These are phyloP conservation scores for Gonioctena quinquepunctata DNA, from an alignment of 1,140 invertebrate genomes.

Conservation along the genomic window DNA sequence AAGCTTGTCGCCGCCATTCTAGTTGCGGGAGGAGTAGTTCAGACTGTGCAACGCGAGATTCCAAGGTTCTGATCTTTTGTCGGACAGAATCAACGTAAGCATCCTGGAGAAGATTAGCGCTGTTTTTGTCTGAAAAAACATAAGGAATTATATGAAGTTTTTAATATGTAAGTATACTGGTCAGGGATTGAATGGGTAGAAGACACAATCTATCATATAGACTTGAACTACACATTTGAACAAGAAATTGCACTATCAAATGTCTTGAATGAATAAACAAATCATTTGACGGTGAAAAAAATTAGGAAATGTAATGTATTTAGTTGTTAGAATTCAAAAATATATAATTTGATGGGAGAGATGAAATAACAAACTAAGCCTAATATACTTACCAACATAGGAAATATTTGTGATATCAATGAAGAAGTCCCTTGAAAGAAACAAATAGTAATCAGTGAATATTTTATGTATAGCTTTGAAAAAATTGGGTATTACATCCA, in stretches of 20 bases:
- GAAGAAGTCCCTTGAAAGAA: constrained; percentile 33
- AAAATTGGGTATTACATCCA: background rate
- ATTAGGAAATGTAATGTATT: too few relatives aligned
- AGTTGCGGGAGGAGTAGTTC: constrained; percentile 50
- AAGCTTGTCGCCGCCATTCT: constrained; percentile 48
- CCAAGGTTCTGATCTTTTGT: constrained; percentile 47
- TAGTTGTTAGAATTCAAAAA: too few relatives aligned
- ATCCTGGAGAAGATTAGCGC: constrained; percentile 48
- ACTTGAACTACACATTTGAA: too few relatives aligned
- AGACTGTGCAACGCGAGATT: constrained; percentile 47
- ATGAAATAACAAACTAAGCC: too few relatives aligned
- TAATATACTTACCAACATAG: constrained; percentile 34
- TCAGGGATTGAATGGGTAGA: too few relatives aligned
- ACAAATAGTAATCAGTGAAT: background rate
- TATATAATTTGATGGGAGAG: too few relatives aligned
- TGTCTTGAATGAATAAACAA: too few relatives aligned
- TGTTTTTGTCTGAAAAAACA: constrained; percentile 34
- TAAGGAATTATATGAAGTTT: too few relatives aligned
- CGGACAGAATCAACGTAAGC: constrained; percentile 52
- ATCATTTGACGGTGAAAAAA: too few relatives aligned
- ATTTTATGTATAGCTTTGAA: background rate
- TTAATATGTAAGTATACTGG: too few relatives aligned
- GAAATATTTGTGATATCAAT: constrained; percentile 42
- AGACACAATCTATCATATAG: too few relatives aligned
- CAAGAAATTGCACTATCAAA: too few relatives aligned